Evolutionary conservation across 2,888 invertebrate genomes (phyloP).

Genomic region (Caenorhabditis imperialis): DNA sequence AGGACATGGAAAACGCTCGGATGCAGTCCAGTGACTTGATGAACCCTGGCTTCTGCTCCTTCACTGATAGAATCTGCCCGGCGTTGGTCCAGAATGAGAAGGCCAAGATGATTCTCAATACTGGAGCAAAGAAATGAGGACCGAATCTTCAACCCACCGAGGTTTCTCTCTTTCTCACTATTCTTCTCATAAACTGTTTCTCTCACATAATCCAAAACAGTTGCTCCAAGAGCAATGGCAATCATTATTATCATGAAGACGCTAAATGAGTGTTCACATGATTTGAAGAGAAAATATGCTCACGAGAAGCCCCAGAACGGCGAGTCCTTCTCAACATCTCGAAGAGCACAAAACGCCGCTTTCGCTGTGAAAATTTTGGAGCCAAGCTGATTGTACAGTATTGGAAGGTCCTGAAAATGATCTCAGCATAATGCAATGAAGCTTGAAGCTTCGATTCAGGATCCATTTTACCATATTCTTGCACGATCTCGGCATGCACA

Average conservation of each 20-base stretch:
- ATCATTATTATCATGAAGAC: conserved; percentile 35
- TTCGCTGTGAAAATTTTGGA: conserved; percentile 30
- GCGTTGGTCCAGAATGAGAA: conserved; percentile 61
- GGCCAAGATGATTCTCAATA: conserved; percentile 24
- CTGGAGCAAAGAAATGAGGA: too few species aligned
- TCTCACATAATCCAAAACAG: conserved; percentile 24
- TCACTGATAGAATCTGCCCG: conserved; percentile 36
- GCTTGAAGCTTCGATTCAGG: too few species aligned
- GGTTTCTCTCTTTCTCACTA: conserved; percentile 28
- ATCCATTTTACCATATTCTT: conserved; percentile 13
- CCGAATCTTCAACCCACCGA: not conserved
- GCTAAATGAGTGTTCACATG: conserved; percentile 1
- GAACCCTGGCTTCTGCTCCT: conserved; percentile 56
- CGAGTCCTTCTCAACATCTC: conserved; percentile 31
- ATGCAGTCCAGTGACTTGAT: conserved; percentile 66
- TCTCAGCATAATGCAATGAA: not conserved
- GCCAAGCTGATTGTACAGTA: conserved; percentile 34
- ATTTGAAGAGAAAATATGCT: not conserved
- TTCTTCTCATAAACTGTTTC: conserved; percentile 26
- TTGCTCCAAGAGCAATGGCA: conserved; percentile 11
- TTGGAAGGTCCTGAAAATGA: conserved; percentile 31
- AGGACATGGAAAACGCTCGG: conserved; percentile 66
- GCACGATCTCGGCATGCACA: conserved; percentile 47
- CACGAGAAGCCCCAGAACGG: conserved; percentile 48
- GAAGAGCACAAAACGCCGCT: conserved; percentile 19